A percentile compares a stretch with the other conserved stretches of the same genome.
Conservation (phyloP, 2,797 vertebrate genomes). For the Sparus aurata region DNA sequence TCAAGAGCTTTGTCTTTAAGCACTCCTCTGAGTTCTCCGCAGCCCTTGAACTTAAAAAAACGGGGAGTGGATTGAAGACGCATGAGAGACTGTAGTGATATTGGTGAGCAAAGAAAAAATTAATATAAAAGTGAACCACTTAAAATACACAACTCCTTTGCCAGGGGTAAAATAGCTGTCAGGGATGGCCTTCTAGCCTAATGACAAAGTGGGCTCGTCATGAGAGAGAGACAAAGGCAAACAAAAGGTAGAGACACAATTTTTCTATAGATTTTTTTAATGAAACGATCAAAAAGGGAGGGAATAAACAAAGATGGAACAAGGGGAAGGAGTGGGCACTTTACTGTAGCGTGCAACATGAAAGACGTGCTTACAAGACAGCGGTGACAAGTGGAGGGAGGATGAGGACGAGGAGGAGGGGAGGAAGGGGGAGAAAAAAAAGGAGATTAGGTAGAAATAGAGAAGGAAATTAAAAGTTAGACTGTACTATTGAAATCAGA, state of each 20-base stretch:
- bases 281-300: slow-evolving; percentile 66
- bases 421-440: no score
- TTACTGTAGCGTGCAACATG: slow-evolving; percentile 49
- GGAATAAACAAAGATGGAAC: slow-evolving; percentile 53
- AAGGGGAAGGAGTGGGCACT: slow-evolving; percentile 47
- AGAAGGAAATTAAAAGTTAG: slow-evolving; percentile 94
- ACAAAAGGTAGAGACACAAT: slow-evolving; percentile 22
- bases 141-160: slow-evolving; percentile 77
- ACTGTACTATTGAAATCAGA: slow-evolving; percentile 90
- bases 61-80: slow-evolving; percentile 61
- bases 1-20: slow-evolving; percentile 76
- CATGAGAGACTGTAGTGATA: slow-evolving; percentile 66
- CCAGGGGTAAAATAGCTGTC: slow-evolving; percentile 70
- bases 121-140: slow-evolving; percentile 78
- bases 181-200: slow-evolving; percentile 65
- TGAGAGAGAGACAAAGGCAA: slow-evolving; percentile 69
- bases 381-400: slow-evolving; percentile 80
- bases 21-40: slow-evolving; percentile 67
- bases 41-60: slow-evolving; percentile 79
- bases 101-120: slow-evolving; percentile 73
- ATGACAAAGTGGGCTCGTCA: slow-evolving; percentile 63
- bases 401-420: neutral
- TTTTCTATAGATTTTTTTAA: slow-evolving; percentile 63
- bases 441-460: slow-evolving; percentile 84
- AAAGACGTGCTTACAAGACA: slow-evolving; percentile 55